Conservation (phyloP, 2,888 invertebrate genomes). For the Ditula angustiorana region DNA sequence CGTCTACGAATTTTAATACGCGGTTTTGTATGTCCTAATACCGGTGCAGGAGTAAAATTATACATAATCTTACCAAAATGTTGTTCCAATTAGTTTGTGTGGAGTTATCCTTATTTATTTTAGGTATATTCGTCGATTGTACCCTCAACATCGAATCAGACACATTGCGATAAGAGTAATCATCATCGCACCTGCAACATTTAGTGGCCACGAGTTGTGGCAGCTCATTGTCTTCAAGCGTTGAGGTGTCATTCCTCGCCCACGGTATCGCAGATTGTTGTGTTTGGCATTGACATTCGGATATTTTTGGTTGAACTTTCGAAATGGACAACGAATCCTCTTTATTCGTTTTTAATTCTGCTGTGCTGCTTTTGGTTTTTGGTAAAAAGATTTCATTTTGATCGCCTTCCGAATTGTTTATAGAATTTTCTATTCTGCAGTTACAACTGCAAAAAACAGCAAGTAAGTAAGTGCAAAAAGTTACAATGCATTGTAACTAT, state of each 20-base stretch:
- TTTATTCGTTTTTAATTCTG: neutral
- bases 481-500: too few relatives aligned
- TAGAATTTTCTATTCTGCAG: slow-evolving; percentile 32
- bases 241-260: neutral
- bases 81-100: slow-evolving; percentile 70
- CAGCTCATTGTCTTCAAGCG: neutral
- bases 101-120: slow-evolving; percentile 42
- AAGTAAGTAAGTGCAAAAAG: too few relatives aligned
- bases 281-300: neutral
- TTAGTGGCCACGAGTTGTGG: neutral
- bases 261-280: neutral
- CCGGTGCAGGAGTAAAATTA: neutral
- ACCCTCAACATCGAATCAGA: neutral
- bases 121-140: slow-evolving; percentile 16
- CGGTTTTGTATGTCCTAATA: too few relatives aligned
- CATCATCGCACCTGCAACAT: neutral
- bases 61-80: slow-evolving; percentile 60
- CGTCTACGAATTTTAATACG: too few relatives aligned
- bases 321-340: neutral
- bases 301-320: neutral
- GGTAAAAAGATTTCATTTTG: neutral
- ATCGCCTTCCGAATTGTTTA: neutral
- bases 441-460: slow-evolving; percentile 33
- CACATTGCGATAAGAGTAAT: neutral
- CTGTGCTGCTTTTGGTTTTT: neutral